Evolutionary conservation across 53 echinoderm and acorn worm genomes (phyloP), one percentile per base, ranked within the genome.

Genomic region (Temnopleurus reevesii): DNA sequence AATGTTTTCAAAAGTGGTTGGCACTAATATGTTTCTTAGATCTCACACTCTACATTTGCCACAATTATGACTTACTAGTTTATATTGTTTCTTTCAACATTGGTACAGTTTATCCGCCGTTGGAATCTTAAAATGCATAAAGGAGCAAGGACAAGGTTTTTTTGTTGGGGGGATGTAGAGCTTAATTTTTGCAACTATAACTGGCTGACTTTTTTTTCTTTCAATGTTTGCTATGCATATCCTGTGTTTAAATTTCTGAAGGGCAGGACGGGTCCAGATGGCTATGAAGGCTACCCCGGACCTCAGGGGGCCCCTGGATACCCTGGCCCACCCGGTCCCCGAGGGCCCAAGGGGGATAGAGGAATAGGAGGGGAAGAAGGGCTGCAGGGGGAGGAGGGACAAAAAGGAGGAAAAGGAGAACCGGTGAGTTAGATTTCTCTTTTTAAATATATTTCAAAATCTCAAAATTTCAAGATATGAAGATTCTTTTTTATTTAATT

Each of bases 251-350:
- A 30, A 45, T 87, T 87, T 87, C 46, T 87, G 88, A 87, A 87
- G 88, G 88, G 88, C 71, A 87, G 88, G 71, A 87, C 15, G 46
- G 88, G 88, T 46, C 71, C 65, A 66, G 71, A 87, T 17, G 88
- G 88, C 88, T 87, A 87, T 87, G 88, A 87, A 54, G 96, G 96
- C 1, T 89, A 91, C 8, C 92, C 92, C 15, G 96, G 96, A 26
- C 51, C 55, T 3, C 90, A 87, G n/a, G 96, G 96, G 77, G 10
- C 28, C 0, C 89, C 84, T 25, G 96, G 96, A 45, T 84, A 84
- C 23, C 63, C 90, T 25, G 91, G 90, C 1, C 92, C 91, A 15
- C 90, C 76, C 4, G 95, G 95, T 59, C 91, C 83, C 15, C 54
- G 65, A 19, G 95, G 95, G 18, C 95, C 91, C 1, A 76, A 54